A percentile compares a stretch with the other conserved stretches of the same genome.
These are phyloP conservation scores for Saccostrea glomerata DNA, from an alignment of 1,140 invertebrate species.

Conservation along the genomic window DNA sequence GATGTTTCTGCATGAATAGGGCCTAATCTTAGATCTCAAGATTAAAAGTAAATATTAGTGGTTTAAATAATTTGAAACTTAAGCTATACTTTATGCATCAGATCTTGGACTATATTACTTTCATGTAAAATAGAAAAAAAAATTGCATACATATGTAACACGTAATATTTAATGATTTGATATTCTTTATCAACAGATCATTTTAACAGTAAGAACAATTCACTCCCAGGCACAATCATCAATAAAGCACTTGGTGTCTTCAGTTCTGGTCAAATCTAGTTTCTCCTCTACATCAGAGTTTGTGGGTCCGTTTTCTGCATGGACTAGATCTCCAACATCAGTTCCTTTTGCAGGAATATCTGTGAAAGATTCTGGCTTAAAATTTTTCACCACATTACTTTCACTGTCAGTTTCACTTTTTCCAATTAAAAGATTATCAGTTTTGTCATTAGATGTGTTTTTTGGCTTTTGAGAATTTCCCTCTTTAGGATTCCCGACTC, in stretches of 20 bases:
- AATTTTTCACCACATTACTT: background rate
- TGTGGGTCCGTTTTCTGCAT: background rate
- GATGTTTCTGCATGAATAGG: too few relatives aligned
- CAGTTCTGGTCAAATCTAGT: background rate
- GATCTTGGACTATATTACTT: too few relatives aligned
- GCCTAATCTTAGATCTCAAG: too few relatives aligned
- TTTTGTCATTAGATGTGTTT: background rate
- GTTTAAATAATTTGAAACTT: too few relatives aligned
- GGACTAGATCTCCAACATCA: background rate
- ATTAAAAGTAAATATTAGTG: too few relatives aligned
- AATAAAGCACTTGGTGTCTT: background rate
- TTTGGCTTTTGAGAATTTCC: background rate
- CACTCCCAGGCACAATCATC: background rate
- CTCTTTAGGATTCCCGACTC: constrained; percentile 33
- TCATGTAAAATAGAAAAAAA: background rate
- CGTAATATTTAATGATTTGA: background rate
- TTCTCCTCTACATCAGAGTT: too few relatives aligned
- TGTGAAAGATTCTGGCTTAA: too few relatives aligned
- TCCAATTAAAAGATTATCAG: too few relatives aligned
- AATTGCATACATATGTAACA: background rate
- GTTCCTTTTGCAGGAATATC: background rate
- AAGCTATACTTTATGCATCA: too few relatives aligned
- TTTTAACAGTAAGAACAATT: background rate
- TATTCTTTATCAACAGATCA: background rate
- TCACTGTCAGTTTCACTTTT: background rate